Evolutionary conservation across 2,113 vertebrate genomes (phyloP).

Genomic region (Rhinichthys klamathensis): DNA sequence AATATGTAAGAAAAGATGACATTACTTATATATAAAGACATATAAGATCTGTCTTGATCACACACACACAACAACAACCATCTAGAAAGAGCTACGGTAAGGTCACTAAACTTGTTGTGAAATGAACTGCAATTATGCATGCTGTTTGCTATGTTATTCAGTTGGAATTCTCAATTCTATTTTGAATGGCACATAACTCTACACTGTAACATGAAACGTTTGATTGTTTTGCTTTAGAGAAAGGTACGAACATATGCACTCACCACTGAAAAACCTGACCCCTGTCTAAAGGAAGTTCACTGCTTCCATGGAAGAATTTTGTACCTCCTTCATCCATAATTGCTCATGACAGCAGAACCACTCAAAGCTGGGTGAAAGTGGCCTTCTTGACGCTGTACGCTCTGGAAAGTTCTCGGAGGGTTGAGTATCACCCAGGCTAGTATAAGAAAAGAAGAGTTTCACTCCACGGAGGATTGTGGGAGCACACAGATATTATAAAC

Average conservation of each 20-base stretch:
- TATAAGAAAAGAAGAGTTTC: neutral
- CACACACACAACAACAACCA: no score
- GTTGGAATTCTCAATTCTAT: neutral
- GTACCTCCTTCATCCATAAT: neutral
- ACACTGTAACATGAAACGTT: neutral
- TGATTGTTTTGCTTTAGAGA: neutral
- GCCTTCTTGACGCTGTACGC: neutral
- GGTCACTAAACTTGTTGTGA: neutral
- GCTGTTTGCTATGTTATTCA: neutral
- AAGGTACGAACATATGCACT: neutral
- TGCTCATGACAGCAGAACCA: neutral
- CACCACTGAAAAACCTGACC: slow-evolving; percentile 2
- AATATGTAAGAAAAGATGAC: no score
- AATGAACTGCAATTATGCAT: neutral
- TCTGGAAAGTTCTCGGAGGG: neutral
- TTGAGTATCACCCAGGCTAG: neutral
- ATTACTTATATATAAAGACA: no score
- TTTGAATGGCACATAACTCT: slow-evolving; percentile 5
- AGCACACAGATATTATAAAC: slow-evolving; percentile 8
- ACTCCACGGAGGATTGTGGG: neutral
- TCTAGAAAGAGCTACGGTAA: no score
- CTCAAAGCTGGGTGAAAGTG: neutral
- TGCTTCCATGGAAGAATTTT: slow-evolving; percentile 4
- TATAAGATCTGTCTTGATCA: no score
- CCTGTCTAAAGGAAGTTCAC: neutral